These are phyloP conservation scores for Chroicocephalus ridibundus DNA, from an alignment of 2,113 vertebrate species.

Conservation along the genomic window DNA sequence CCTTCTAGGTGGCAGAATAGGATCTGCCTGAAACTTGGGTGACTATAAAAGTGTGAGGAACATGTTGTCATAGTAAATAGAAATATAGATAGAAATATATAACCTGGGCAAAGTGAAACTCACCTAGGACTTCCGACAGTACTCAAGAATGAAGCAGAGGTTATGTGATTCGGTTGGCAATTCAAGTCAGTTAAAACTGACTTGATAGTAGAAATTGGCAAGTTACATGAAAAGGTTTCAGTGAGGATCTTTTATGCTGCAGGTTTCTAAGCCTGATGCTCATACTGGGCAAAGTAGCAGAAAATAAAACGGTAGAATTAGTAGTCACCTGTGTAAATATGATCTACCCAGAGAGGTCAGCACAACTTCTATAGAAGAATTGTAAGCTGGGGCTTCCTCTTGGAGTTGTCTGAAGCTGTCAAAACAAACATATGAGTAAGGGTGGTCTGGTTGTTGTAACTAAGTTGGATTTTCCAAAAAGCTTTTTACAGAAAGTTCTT, in stretches of 20 bases:
- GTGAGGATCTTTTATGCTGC: neutral
- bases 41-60: neutral
- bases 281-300: neutral
- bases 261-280: neutral
- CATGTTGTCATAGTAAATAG: neutral
- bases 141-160: neutral
- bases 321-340: neutral
- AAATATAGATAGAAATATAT: neutral
- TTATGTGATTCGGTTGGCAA: neutral
- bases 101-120: neutral
- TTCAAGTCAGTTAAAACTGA: neutral
- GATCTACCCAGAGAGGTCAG: neutral
- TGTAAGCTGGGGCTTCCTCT: neutral
- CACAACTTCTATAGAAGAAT: neutral
- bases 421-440: neutral
- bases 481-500: neutral
- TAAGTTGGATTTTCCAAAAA: neutral
- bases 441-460: neutral
- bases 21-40: neutral
- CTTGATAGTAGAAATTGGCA: neutral
- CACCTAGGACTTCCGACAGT: neutral
- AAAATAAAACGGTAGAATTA: neutral
- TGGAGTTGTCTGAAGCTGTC: neutral
- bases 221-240: neutral
- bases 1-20: neutral